These are phyloP conservation scores for Fabriciana adippe DNA, from an alignment of 2,888 invertebrate species.

Conservation along the genomic window DNA sequence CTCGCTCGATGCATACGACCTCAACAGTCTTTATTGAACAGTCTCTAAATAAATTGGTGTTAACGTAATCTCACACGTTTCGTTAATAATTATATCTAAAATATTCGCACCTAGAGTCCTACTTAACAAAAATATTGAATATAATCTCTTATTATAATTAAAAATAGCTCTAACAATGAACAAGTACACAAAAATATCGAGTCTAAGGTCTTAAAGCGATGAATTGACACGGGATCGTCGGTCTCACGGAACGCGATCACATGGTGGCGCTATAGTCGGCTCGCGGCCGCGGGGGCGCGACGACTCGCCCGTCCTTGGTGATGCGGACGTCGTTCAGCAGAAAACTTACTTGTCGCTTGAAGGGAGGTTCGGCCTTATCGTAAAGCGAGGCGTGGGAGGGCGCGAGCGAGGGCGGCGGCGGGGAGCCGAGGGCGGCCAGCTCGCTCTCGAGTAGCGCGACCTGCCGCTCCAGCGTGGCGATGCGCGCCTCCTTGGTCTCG, in stretches of 20 bases:
- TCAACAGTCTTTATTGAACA: conserved; percentile 77
- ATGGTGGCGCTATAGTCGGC: conserved; percentile 67
- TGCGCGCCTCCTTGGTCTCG: conserved; percentile 93
- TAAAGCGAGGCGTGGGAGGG: conserved; percentile 82
- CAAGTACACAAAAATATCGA: conserved; percentile 79
- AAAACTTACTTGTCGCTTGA: conserved; percentile 93
- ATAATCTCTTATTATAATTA: conserved; percentile 76
- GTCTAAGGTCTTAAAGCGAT: conserved; percentile 78
- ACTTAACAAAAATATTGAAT: conserved; percentile 81
- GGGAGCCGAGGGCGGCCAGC: conserved; percentile 80
- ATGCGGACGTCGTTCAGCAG: conserved; percentile 90
- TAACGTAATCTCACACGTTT: conserved; percentile 67
- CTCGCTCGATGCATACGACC: conserved; percentile 75
- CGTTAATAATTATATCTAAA: conserved; percentile 75
- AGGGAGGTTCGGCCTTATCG: conserved; percentile 85
- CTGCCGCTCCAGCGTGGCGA: conserved; percentile 93
- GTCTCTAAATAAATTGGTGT: conserved; percentile 72
- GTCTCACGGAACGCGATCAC: conserved; percentile 52
- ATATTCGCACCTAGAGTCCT: conserved; percentile 70
- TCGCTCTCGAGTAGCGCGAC: conserved; percentile 90
- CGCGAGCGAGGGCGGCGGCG: conserved; percentile 80
- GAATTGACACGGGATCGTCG: conserved; percentile 74
- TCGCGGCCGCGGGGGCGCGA: conserved; percentile 61
- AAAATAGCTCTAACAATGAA: conserved; percentile 81
- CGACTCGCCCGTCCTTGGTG: conserved; percentile 86